A percentile compares a stretch with the other conserved stretches of the same genome.
These are phyloP conservation scores for Ectropis grisescens DNA, from an alignment of 1,140 invertebrate species.

Conservation along the genomic window DNA sequence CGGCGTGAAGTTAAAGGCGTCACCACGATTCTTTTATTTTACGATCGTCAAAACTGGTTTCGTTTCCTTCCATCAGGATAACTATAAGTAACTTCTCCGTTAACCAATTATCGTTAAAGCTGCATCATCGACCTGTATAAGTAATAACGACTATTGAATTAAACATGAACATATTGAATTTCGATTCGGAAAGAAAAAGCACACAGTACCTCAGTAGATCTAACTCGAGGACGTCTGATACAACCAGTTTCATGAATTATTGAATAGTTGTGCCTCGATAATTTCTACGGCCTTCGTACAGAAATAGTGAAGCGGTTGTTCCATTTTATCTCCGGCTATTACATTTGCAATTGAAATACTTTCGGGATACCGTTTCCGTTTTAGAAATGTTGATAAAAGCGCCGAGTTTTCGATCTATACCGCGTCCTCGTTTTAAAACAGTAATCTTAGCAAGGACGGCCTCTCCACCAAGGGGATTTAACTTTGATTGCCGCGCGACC, in stretches of 20 bases:
- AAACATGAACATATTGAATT: too few species aligned
- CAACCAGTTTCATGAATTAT: conserved; percentile 1
- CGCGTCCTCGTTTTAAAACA: conserved; percentile 19
- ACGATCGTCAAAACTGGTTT: too few species aligned
- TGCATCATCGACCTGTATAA: too few species aligned
- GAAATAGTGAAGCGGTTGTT: conserved; percentile 3
- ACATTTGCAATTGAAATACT: conserved; percentile 18
- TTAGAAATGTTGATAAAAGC: conserved; percentile 10
- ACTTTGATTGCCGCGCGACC: not conserved
- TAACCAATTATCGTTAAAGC: too few species aligned
- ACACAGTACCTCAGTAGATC: too few species aligned
- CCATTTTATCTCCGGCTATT: conserved; percentile 12
- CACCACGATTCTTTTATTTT: too few species aligned
- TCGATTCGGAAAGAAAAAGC: too few species aligned
- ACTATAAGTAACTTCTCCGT: too few species aligned
- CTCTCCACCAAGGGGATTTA: not conserved
- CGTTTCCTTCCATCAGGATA: too few species aligned
- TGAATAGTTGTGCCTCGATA: conserved; percentile 3
- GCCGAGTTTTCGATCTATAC: conserved; percentile 1
- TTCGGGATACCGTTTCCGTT: conserved; percentile 16
- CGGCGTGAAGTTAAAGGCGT: too few species aligned
- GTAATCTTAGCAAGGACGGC: conserved; percentile 19
- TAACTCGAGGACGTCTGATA: too few species aligned
- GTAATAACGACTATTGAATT: too few species aligned
- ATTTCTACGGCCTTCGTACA: conserved; percentile 5